Evolutionary conservation across 2,888 invertebrate species (phyloP), one percentile per base, ranked within the genome.

Genomic region (Drosophila mimica): DNA sequence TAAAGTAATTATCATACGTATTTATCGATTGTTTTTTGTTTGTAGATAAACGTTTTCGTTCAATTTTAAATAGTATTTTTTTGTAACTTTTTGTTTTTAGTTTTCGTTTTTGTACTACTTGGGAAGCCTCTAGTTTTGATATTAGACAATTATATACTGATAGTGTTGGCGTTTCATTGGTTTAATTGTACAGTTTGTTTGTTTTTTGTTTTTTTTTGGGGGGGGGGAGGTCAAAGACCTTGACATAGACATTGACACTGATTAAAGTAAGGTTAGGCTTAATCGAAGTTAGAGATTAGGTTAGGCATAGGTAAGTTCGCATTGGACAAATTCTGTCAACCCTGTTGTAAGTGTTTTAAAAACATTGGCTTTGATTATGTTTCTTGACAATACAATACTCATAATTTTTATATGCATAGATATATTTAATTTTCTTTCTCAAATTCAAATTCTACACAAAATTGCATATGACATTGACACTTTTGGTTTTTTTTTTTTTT

Each of bases 111-210:
- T 85, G 85, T 85, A 85, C 85, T 85, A 85, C 90, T 83, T 76
- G 88, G 85, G 85, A 85, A 85, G 85, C 85, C 85, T 85, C 85
- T 85, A 85, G 90, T 88, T 90, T 76, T 80, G 83, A 83, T 83
- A 76, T 74, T 81, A 79, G 71, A 68, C 65, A 82, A 33, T 60
- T 73, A 75, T 63, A 81, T 87, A 83, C 75, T 83, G 88, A 86
- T 86, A 87, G 82, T 81, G 57, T 81, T 81, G 71, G 64, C 63
- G 70, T 61, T 72, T 76, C 62, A 64, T 72, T 61, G 51, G 46
- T 58, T 68, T 63, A 75, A 70, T 82, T 72, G 62, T 79, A 85
- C 76, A 79, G 54, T 77, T 69, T 38, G 43, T 11, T 46, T 13
- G 17, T 25, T 25, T 25, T 25, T 25, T n/a, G n/a, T n/a, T n/a